phyloP scores from a whole-genome alignment of 2,888 invertebrate genomes.

The Tolmerus cingulatus region DNA sequence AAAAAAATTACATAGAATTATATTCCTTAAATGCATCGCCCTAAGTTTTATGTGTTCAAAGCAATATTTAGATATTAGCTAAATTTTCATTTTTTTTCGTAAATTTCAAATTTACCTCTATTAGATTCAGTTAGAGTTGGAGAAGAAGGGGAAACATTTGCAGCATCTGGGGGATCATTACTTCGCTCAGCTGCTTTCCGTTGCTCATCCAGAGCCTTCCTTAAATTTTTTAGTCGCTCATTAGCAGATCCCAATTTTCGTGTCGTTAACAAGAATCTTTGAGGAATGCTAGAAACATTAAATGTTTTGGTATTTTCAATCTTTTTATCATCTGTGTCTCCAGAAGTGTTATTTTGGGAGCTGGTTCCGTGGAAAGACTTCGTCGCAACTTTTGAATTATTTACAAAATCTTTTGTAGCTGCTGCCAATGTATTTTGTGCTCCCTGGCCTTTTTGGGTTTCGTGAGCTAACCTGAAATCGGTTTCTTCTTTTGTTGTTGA shows the following conservation, averaged over 20 bases:
- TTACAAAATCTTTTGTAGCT: not conserved
- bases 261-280: not conserved
- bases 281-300: not conserved
- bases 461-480: not conserved
- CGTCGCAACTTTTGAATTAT: not conserved
- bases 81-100: not conserved
- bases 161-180: not conserved
- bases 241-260: constrained; percentile 50
- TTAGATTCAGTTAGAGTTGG: not conserved
- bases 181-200: not conserved
- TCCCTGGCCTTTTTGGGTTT: not conserved
- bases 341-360: not conserved
- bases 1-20: too few relatives aligned
- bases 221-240: constrained; percentile 51
- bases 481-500: not conserved
- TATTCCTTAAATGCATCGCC: too few relatives aligned
- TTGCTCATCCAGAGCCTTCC: constrained; percentile 47
- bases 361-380: not conserved
- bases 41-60: too few relatives aligned
- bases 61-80: too few relatives aligned
- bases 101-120: not conserved
- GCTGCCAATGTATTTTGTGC: not conserved
- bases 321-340: not conserved
- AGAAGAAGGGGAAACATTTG: not conserved
- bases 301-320: not conserved